Percentiles rank a stretch among this genome's conserved stretches.
Evolutionary conservation across 2,888 invertebrate species (phyloP).

Genomic region (Magallana nippona): DNA sequence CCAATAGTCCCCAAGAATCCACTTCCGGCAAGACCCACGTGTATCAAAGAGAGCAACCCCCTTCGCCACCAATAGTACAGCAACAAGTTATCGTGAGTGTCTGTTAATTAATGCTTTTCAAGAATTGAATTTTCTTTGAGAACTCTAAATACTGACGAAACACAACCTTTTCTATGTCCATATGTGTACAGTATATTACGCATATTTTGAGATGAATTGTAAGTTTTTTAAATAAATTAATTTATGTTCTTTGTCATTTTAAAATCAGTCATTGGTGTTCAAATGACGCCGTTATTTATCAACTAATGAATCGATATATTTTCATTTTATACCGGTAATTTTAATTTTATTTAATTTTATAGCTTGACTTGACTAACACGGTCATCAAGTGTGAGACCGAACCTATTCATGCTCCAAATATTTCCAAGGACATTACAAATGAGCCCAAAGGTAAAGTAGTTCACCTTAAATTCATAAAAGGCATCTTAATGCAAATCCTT

Average conservation of each 20-base stretch:
- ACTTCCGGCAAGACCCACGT: background rate
- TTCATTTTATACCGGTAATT: too few species aligned
- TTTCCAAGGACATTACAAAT: background rate
- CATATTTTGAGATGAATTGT: too few species aligned
- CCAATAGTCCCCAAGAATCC: background rate
- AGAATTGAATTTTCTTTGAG: too few species aligned
- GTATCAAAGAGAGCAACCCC: background rate
- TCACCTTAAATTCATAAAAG: too few species aligned
- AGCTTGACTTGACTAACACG: slow-evolving; percentile 11
- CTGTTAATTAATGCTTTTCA: background rate
- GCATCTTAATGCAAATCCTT: too few species aligned
- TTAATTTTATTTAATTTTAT: background rate
- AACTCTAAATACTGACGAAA: background rate
- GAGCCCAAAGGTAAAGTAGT: background rate
- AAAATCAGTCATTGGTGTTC: too few species aligned
- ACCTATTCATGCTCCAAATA: background rate
- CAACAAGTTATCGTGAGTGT: slow-evolving; percentile 16
- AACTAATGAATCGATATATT: too few species aligned
- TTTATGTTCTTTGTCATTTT: too few species aligned
- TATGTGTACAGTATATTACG: too few species aligned
- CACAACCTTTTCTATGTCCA: too few species aligned
- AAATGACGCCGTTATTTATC: too few species aligned
- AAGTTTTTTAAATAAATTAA: too few species aligned
- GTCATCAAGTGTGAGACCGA: slow-evolving; percentile 1
- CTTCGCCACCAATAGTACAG: background rate